phyloP scores from a whole-genome alignment of 2,797 vertebrate genomes.

The Lithobates pipiens region DNA sequence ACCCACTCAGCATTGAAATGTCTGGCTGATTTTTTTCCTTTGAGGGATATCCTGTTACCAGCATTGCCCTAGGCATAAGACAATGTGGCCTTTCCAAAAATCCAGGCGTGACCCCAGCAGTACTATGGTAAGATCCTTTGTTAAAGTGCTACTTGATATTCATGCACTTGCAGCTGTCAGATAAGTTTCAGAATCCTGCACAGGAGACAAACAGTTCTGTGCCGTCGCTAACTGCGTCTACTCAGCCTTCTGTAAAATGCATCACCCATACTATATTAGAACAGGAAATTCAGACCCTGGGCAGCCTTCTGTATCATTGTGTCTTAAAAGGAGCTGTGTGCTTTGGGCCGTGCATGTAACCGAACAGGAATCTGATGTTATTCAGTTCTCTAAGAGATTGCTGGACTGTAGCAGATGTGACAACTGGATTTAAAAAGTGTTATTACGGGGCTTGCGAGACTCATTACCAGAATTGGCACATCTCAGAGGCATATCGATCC shows the following conservation, averaged over 20 bases:
- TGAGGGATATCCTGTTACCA: not conserved
- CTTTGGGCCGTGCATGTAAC: not conserved
- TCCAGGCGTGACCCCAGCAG: slow-evolving; percentile 3
- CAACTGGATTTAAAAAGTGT: slow-evolving; percentile 31
- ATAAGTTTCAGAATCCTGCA: not conserved
- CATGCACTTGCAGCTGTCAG: slow-evolving; percentile 20
- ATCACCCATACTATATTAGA: slow-evolving; percentile 58
- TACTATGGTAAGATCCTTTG: slow-evolving; percentile 2
- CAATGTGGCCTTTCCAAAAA: not conserved
- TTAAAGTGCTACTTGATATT: slow-evolving; percentile 11
- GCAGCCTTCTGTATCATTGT: slow-evolving; percentile 61
- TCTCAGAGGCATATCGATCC: not conserved
- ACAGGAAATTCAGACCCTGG: slow-evolving; percentile 53
- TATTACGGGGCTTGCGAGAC: not conserved
- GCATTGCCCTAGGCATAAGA: not conserved
- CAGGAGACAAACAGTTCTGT: not conserved
- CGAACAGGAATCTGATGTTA: slow-evolving; percentile 24
- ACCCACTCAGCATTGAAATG: not conserved
- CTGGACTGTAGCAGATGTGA: slow-evolving; percentile 50
- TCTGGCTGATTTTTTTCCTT: not conserved
- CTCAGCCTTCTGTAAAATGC: slow-evolving; percentile 48
- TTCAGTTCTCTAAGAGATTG: slow-evolving; percentile 1
- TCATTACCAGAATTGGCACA: slow-evolving; percentile 31
- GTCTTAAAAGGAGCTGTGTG: slow-evolving; percentile 30
- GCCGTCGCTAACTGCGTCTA: slow-evolving; percentile 16